These are phyloP conservation scores for Allobates femoralis DNA, from an alignment of 2,797 vertebrate genomes.

Conservation along the genomic window DNA sequence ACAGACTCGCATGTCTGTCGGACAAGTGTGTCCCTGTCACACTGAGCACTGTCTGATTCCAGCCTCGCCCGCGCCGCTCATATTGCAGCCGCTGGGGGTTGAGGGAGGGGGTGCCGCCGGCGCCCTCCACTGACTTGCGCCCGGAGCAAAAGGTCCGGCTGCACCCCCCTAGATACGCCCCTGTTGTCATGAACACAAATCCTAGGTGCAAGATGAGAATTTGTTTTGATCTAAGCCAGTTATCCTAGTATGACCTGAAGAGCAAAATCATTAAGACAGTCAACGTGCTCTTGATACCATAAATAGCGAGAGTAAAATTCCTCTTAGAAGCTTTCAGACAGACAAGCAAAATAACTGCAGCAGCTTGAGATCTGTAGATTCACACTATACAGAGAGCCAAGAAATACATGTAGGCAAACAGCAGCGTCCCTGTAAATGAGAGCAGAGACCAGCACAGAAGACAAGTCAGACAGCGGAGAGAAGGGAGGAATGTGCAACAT, in stretches of 20 bases:
- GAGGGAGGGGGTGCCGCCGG: too few relatives aligned
- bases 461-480: neutral
- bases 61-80: too few relatives aligned
- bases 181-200: too few relatives aligned
- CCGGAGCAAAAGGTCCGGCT: too few relatives aligned
- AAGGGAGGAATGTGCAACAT: neutral
- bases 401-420: neutral
- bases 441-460: neutral
- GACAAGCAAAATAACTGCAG: neutral
- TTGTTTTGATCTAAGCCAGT: neutral
- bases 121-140: too few relatives aligned
- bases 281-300: neutral
- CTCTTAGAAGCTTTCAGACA: neutral
- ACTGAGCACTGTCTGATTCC: too few relatives aligned
- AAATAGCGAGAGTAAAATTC: neutral
- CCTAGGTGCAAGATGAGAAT: too few relatives aligned
- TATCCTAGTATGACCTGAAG: neutral
- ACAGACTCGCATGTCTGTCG: too few relatives aligned
- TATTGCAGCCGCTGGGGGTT: too few relatives aligned
- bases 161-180: too few relatives aligned
- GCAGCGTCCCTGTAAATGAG: neutral
- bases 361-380: neutral
- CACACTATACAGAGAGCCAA: neutral
- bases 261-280: neutral
- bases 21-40: too few relatives aligned